phyloP scores from a whole-genome alignment of 2,888 invertebrate species.

The Galeruca laticollis region DNA sequence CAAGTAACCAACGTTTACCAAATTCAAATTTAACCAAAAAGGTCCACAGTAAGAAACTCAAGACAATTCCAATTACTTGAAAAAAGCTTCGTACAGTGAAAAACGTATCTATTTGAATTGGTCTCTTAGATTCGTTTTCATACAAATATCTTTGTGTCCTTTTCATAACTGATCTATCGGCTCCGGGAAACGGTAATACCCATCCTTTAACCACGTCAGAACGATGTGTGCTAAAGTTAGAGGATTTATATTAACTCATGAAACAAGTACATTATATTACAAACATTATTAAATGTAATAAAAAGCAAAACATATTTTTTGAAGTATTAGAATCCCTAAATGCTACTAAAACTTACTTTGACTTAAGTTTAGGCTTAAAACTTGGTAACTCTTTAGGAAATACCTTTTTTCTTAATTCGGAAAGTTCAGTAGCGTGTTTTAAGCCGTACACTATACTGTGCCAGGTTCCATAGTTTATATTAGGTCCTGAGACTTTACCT shows the following conservation, averaged over 20 bases:
- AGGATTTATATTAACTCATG: too few relatives aligned
- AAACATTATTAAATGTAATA: background rate
- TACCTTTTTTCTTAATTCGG: constrained; percentile 72
- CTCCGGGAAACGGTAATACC: constrained; percentile 77
- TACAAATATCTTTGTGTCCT: constrained; percentile 84
- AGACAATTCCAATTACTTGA: constrained; percentile 66
- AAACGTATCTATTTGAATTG: constrained; percentile 85
- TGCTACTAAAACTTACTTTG: constrained; percentile 40
- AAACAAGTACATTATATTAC: background rate
- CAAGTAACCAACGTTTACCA: constrained; percentile 75
- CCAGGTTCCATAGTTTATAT: constrained; percentile 88
- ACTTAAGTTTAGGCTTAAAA: constrained; percentile 69
- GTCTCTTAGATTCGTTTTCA: constrained; percentile 76
- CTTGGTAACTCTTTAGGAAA: constrained; percentile 75
- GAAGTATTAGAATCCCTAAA: too few relatives aligned
- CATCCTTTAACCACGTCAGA: constrained; percentile 52
- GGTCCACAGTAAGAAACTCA: constrained; percentile 74
- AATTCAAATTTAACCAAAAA: constrained; percentile 66
- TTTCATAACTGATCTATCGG: constrained; percentile 85
- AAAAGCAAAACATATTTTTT: too few relatives aligned
- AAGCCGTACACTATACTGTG: constrained; percentile 87
- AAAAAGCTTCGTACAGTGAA: constrained; percentile 67
- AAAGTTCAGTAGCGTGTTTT: constrained; percentile 74
- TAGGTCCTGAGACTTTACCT: constrained; percentile 66
- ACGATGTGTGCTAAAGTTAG: constrained; percentile 48